Base-by-base conservation (phyloP, 2,888 invertebrate species). In the Caenorhabditis sp. region DNA sequence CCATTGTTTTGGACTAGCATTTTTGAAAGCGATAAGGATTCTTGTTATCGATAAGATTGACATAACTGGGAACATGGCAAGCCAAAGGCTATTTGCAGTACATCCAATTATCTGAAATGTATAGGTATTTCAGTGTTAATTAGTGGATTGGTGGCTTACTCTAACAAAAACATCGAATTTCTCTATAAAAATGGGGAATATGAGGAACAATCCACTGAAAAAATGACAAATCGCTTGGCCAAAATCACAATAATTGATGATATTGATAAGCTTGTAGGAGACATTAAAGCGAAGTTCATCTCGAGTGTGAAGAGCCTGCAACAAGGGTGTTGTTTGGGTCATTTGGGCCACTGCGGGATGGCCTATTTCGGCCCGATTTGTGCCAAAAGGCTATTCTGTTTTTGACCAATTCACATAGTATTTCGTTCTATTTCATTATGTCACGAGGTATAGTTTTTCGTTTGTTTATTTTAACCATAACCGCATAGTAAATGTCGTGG, bases 21-120 rank as follows among this genome's bases (percentile, higher is more conserved):
- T 8, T 10, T 52, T 17, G 20, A 27, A 49, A 36, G 70, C 65
- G 2, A 75, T 68, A 10, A 63, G 25, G 8, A 75, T 65, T 4
- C 75, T 64, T 10, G 54, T 63, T 0, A 68, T 53, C 1, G 70
- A 62, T 1, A 75, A 56, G 23, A 75, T 63, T 10, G 64, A 20
- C 70, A 70, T 70, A 3, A 70, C 60, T 7, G 75, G 75, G 52
- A 75, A 60, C 20, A 63, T 63, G 5, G 64, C 67, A 2, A 75
- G 56, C 75, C 75, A 75, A 50, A 67, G 61, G n/a, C 66, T 59
- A 57, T 75, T 75, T 52, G 66, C 69, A 8, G 69, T 61, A 36
- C 70, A 70, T 7, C 75, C 75, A 17, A 69, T 50, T 8, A 65
- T 61, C 74, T 75, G 74, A 43, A 63, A 65, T n/a, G n/a, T n/a